Base-by-base conservation (phyloP, 1,140 invertebrate species). In the Cepaea nemoralis region DNA sequence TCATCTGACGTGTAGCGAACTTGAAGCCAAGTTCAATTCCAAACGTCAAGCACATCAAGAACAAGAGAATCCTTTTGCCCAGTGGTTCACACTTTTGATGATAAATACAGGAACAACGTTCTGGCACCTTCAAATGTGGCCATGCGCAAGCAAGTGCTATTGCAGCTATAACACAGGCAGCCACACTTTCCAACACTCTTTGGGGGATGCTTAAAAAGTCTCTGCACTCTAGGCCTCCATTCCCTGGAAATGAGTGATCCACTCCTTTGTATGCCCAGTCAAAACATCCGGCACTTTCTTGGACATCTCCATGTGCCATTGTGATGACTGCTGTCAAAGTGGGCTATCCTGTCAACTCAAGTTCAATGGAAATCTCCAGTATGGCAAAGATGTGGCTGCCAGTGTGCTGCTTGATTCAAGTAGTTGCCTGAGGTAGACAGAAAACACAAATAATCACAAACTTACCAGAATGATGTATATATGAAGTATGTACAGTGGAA, bases 21-120 rank as follows among this genome's bases (percentile, higher is more conserved):
- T 98, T 98, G 90, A 97, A 97, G 66, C 96, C 96, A 89, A 97
- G 95, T 93, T 98, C 97, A 92, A 97, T 95, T 59, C 96, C 97
- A 93, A 96, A 96, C 81, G 96, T 93, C 67, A 96, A 88, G 77
- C 88, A 89, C 84, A 90, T 85, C 19, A 88, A n/a, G 16, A 89
- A 82, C 39, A 90, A 78, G 66, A 90, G 78, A 40, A 90, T 27
- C 50, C 87, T 82, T 77, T 87, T 88, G 16, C 86, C 84, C 24
- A 70, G 70, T 1, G 80, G 77, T 39, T 88, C 84, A 50, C 67
- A 67, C 16, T 31, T 59, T 16, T 8, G 39, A 16, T 55, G 59
- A 59, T 55, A 22, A 69, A 71, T 27, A 79, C 66, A 50, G 77
- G 77, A 70, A 80, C 48, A 73, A 42, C 42, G 31, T 50, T 77